A percentile compares a stretch with the other conserved stretches of the same genome.
phyloP scores from a whole-genome alignment of 2,888 invertebrate genomes.

The Buathra laborator region DNA sequence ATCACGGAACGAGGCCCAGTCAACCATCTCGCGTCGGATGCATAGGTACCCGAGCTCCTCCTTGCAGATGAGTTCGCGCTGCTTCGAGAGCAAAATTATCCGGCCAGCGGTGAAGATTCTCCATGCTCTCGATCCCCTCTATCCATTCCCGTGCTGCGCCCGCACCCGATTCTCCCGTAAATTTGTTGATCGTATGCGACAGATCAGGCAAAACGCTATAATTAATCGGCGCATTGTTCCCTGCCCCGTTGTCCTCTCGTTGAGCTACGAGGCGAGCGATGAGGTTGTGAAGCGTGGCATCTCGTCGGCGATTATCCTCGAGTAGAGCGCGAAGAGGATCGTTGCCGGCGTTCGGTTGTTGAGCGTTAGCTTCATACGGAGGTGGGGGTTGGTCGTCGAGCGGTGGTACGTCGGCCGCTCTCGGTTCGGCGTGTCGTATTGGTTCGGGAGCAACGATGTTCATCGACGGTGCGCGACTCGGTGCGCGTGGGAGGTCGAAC shows the following conservation, averaged over 20 bases:
- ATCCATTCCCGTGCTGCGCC: constrained; percentile 17
- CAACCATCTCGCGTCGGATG: background rate
- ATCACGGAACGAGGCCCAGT: constrained; percentile 1
- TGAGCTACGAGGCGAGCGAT: background rate
- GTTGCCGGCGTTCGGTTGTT: background rate
- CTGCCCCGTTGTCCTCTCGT: background rate
- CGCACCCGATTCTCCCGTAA: constrained; percentile 19
- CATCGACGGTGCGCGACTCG: background rate
- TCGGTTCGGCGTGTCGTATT: background rate
- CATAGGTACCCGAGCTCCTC: constrained; percentile 27
- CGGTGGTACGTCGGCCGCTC: background rate
- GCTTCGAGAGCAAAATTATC: constrained; percentile 33
- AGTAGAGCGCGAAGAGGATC: background rate
- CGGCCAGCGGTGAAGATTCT: constrained; percentile 39
- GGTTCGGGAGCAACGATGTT: background rate
- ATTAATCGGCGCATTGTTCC: background rate
- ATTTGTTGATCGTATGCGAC: constrained; percentile 23
- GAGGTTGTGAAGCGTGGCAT: background rate
- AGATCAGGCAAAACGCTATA: constrained; percentile 29
- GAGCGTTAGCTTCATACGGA: background rate
- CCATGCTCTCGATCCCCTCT: constrained; percentile 20
- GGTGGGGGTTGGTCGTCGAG: background rate
- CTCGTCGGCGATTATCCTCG: constrained; percentile 16
- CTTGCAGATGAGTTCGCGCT: constrained; percentile 16
- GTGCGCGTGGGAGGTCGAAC: background rate